phyloP scores from a whole-genome alignment of 2,113 vertebrate species.

The Mandrillus leucophaeus region DNA sequence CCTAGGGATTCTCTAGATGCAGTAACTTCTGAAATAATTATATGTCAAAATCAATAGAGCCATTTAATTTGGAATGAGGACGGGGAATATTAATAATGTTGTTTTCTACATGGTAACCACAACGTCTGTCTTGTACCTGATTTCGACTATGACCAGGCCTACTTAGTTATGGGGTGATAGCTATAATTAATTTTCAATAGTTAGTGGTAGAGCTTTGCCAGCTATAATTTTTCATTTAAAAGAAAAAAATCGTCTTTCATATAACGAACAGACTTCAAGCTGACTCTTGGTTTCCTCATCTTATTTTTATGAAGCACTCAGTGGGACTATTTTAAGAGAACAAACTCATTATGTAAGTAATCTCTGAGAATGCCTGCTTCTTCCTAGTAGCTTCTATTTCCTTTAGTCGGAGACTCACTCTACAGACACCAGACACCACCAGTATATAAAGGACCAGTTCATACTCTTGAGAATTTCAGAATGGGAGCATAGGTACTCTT shows the following conservation, averaged over 20 bases:
- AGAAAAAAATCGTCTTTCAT: not conserved
- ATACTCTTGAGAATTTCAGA: not conserved
- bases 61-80: not conserved
- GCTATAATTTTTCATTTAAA: slow-evolving; percentile 39
- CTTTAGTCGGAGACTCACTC: not conserved
- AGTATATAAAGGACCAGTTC: rapidly evolving
- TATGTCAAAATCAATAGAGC: not conserved
- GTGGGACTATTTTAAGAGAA: slow-evolving; percentile 35
- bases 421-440: rapidly evolving
- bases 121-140: not conserved
- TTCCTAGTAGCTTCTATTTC: not conserved
- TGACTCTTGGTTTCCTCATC: slow-evolving; percentile 45
- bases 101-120: not conserved
- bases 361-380: not conserved
- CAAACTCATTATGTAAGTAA: not conserved
- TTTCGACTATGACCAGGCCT: slow-evolving; percentile 9
- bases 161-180: not conserved
- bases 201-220: slow-evolving; percentile 14
- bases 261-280: slow-evolving; percentile 33
- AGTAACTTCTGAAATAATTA: slow-evolving; percentile 39
- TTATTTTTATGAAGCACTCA: not conserved
- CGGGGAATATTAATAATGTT: not conserved
- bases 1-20: not conserved
- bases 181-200: slow-evolving; percentile 2
- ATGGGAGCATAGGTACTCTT: not conserved